Evolutionary conservation across 2,888 invertebrate genomes (phyloP), one percentile per base, ranked within the genome.

Genomic region (Lasius platythorax): DNA sequence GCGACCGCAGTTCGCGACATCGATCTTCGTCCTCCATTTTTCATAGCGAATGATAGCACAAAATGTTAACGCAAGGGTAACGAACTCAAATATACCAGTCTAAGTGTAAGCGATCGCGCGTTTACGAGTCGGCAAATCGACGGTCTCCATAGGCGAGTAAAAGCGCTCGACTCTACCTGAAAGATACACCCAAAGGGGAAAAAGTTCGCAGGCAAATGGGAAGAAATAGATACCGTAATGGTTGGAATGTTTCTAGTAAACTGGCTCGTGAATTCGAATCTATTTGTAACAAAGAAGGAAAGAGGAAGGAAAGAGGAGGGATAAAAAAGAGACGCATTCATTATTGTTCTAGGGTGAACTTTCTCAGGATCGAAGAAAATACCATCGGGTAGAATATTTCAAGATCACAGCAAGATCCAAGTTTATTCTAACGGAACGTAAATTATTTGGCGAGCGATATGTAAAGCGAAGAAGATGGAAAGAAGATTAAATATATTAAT

Each of bases 181-280:
- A 63, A 72, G 61, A 81, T 81, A 61, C 61, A 70, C 79, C 79
- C 70, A 12, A 72, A 81, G 67, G 61, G 79, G 37, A 46, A 63
- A 81, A 81, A 81, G 79, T 81, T 81, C 37, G 61, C 72, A 81
- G 79, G 79, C 70, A 81, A 81, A 81, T 81, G 70, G 70, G 74
- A 64, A 37, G 70, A 43, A 61, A 72, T 81, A 81, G 79, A 81
- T 81, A 81, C 61, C 72, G 79, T 81, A 70, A 81, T 81, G 46
- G 79, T 37, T 61, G 61, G 40, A 70, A 81, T 70, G 46, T 37
- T 81, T 72, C 64, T 72, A 61, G 61, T 61, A 81, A 81, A 81
- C 79, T 63, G 61, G 70, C 30, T 72, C 79, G 46, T 61, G 70
- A 81, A 81, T 81, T 81, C 72, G 70, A 61, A 61, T 81, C 79